A percentile compares a stretch with the other conserved stretches of the same genome.
These are phyloP conservation scores for Acrocyrtus sp. DNA, from an alignment of 2,888 invertebrate species.

Conservation along the genomic window DNA sequence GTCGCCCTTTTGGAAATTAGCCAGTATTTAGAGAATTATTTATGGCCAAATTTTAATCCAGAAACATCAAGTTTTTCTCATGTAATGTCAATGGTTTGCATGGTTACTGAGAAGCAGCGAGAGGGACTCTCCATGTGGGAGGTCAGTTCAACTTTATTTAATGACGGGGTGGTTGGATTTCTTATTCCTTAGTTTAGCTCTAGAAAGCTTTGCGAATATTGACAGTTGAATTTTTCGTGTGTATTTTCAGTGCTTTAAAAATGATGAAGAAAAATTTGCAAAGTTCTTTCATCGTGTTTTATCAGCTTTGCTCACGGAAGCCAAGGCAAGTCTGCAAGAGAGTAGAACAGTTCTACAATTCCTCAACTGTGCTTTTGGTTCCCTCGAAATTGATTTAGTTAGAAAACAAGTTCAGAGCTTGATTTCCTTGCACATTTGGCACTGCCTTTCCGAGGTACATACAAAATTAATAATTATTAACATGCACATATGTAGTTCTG, in stretches of 20 bases:
- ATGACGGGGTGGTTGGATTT: too few relatives aligned
- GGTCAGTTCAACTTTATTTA: conserved; percentile 69
- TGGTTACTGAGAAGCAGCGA: conserved; percentile 98
- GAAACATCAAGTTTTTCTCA: conserved; percentile 84
- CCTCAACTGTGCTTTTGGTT: conserved; percentile 96
- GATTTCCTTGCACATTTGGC: conserved; percentile 94
- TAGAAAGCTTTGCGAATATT: too few relatives aligned
- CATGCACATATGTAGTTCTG: too few relatives aligned
- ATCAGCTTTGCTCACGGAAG: conserved; percentile 78
- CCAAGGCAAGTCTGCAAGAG: conserved; percentile 80
- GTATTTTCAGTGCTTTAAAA: conserved; percentile 81
- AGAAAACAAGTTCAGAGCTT: conserved; percentile 90
- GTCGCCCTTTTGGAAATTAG: conserved; percentile 97
- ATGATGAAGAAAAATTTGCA: conserved; percentile 79
- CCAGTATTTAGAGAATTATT: conserved; percentile 94
- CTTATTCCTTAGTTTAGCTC: too few relatives aligned
- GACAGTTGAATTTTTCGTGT: too few relatives aligned
- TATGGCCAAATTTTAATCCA: conserved; percentile 94
- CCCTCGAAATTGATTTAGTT: conserved; percentile 95
- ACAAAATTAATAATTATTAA: too few relatives aligned
- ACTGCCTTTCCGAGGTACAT: conserved; percentile 84
- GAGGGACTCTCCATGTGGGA: conserved; percentile 98
- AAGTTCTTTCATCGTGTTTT: conserved; percentile 86
- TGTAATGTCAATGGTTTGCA: conserved; percentile 95
- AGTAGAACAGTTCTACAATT: conserved; percentile 75